Evolutionary conservation across 2,113 vertebrate genomes (phyloP).

Genomic region (Bucco capensis): DNA sequence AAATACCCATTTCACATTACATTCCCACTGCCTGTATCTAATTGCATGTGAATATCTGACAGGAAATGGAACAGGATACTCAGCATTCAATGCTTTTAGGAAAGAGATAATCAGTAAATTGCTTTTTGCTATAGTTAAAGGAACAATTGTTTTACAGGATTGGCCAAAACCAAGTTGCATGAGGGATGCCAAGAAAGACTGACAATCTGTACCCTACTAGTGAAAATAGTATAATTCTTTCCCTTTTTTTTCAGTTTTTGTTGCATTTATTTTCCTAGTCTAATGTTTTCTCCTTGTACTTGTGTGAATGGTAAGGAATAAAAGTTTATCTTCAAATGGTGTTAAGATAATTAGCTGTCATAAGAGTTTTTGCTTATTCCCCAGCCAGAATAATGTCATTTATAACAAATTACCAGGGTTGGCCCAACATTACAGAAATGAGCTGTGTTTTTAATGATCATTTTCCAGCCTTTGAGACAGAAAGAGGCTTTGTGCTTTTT

Average conservation of each 20-base stretch:
- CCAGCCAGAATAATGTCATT: not conserved
- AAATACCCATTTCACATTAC: constrained; percentile 50
- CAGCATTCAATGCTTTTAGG: constrained; percentile 45
- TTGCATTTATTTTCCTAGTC: not conserved
- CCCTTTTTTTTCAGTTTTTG: not conserved
- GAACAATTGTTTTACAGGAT: constrained; percentile 24
- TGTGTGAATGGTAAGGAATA: not conserved
- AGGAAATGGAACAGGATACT: constrained; percentile 62
- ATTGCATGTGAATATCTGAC: constrained; percentile 52
- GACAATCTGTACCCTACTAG: not conserved
- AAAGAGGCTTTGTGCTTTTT: not conserved
- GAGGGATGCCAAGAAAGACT: not conserved
- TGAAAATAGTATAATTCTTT: not conserved
- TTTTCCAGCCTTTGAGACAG: not conserved
- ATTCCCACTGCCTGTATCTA: constrained; percentile 47
- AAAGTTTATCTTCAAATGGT: not conserved
- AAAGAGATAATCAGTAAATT: constrained; percentile 33
- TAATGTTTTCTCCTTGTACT: not conserved
- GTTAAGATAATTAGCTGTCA: not conserved
- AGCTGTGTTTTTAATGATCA: not conserved
- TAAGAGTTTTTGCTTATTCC: not conserved
- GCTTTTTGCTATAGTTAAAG: constrained; percentile 32
- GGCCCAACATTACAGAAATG: not conserved
- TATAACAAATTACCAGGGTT: not conserved
- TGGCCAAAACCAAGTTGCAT: not conserved